Evolutionary conservation across 2,113 vertebrate species (phyloP).

Genomic region (Daubentonia madagascariensis): DNA sequence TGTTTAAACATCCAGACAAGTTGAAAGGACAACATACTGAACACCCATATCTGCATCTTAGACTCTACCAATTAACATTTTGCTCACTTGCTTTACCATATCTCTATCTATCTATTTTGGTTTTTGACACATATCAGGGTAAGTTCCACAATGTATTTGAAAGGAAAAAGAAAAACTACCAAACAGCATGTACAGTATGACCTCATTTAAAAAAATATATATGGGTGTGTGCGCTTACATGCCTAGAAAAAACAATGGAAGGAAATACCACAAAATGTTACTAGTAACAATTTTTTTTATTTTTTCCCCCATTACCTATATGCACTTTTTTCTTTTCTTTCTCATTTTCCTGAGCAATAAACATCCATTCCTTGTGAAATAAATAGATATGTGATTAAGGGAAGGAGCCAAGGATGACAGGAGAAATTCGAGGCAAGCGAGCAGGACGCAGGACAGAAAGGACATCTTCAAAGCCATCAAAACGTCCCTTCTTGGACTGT

Average conservation of each 20-base stretch:
- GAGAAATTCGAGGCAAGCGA: not conserved
- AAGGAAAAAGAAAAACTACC: slow-evolving; percentile 17
- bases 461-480: not conserved
- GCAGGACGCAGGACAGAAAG: not conserved
- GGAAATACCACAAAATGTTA: slow-evolving; percentile 60
- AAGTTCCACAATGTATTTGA: not conserved
- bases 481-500: fast-evolving
- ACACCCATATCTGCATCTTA: not conserved
- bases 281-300: not conserved
- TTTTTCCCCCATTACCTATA: not conserved
- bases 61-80: not conserved
- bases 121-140: not conserved
- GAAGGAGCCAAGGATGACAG: not conserved
- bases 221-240: slow-evolving; percentile 32
- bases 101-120: not conserved
- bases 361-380: not conserved
- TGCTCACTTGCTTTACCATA: not conserved
- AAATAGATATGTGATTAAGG: not conserved
- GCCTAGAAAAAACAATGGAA: slow-evolving; percentile 37
- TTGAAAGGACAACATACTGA: not conserved
- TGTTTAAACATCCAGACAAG: not conserved
- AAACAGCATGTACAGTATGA: slow-evolving; percentile 7
- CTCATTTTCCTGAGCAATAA: not conserved
- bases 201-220: slow-evolving; percentile 40
- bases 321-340: not conserved